phyloP scores from a whole-genome alignment of 2,113 vertebrate genomes.

The Hirundichthys speculiger region DNA sequence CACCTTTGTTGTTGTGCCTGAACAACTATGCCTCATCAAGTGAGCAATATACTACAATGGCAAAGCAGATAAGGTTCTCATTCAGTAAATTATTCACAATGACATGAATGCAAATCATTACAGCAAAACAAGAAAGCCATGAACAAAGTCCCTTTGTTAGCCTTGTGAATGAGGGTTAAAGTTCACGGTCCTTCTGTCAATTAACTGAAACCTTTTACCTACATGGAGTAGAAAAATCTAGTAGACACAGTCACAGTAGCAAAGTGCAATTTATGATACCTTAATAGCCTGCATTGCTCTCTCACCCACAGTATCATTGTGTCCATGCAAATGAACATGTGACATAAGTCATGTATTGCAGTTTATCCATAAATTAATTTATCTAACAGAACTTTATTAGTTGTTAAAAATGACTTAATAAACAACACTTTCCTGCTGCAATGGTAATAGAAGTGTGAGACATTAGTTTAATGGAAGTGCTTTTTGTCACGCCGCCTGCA shows the following conservation, averaged over 20 bases:
- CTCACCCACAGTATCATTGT: conserved; percentile 25
- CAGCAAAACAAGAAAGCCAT: neutral
- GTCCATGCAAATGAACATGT: no score
- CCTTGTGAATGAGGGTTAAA: neutral
- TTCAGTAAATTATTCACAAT: neutral
- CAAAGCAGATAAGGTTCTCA: neutral
- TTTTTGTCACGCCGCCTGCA: conserved; percentile 16
- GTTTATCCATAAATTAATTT: neutral
- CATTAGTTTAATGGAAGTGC: neutral
- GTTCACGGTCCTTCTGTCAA: neutral
- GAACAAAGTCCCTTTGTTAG: neutral
- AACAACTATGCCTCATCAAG: neutral
- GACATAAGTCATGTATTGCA: neutral
- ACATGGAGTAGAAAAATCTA: neutral
- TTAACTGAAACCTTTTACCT: conserved; percentile 25
- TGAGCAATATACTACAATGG: neutral
- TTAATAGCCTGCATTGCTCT: conserved; percentile 7
- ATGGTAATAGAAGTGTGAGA: neutral
- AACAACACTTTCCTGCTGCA: neutral
- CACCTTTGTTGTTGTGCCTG: neutral
- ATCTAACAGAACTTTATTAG: neutral
- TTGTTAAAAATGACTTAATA: neutral
- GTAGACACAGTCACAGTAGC: neutral
- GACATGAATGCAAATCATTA: neutral
- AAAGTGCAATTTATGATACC: conserved; percentile 22